These are phyloP conservation scores for Brachionus paranguensis DNA, from an alignment of 1,140 invertebrate genomes.

Conservation along the genomic window DNA sequence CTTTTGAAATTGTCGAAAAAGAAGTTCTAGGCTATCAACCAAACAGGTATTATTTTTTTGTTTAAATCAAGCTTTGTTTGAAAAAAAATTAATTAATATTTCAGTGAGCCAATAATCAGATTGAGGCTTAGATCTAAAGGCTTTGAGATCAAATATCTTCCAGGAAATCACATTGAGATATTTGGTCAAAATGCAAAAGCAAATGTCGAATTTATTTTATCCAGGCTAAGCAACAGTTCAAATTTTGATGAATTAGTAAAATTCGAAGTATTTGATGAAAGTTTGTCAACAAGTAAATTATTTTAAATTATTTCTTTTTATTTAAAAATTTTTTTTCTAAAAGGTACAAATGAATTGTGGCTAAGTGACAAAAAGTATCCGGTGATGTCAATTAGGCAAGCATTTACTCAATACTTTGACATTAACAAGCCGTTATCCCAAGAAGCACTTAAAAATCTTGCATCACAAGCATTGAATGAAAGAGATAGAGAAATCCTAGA, in stretches of 20 bases:
- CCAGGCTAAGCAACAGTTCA: constrained; percentile 63
- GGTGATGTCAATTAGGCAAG: constrained; percentile 66
- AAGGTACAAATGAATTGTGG: constrained; percentile 70
- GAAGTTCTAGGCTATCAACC: constrained; percentile 47
- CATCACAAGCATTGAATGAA: constrained; percentile 67
- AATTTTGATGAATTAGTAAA: constrained; percentile 70
- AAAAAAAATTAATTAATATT: neutral
- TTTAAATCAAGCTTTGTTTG: too few species aligned
- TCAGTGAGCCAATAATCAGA: constrained; percentile 63
- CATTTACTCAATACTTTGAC: constrained; percentile 78
- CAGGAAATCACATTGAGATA: constrained; percentile 87
- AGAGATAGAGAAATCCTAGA: constrained; percentile 71
- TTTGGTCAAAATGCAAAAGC: constrained; percentile 73
- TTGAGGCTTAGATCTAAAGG: constrained; percentile 57
- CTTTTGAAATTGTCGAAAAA: neutral
- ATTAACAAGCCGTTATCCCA: constrained; percentile 84
- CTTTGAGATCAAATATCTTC: constrained; percentile 63
- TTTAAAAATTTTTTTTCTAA: too few species aligned
- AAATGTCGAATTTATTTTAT: constrained; percentile 72
- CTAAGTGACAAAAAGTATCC: constrained; percentile 75
- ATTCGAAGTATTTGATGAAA: constrained; percentile 76
- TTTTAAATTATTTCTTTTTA: neutral
- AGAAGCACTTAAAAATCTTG: constrained; percentile 73
- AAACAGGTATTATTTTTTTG: constrained; percentile 45
- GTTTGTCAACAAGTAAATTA: constrained; percentile 59